Conservation (phyloP, 2,888 invertebrate genomes). For the Fragum sueziense region DNA sequence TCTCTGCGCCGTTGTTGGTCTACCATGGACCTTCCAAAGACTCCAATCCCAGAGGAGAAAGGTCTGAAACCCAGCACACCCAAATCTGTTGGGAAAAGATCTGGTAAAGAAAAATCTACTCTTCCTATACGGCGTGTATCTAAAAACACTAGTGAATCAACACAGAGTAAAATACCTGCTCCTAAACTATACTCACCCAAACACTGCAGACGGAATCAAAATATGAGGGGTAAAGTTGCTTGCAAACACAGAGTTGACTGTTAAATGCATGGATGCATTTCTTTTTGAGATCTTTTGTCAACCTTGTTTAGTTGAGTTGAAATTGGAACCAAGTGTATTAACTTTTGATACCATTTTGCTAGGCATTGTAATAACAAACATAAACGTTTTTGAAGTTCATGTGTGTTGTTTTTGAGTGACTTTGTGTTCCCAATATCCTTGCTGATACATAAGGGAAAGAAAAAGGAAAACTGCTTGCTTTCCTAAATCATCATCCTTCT, state of each 20-base stretch:
- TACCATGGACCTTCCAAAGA: slow-evolving; percentile 67
- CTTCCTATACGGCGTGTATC: slow-evolving; percentile 37
- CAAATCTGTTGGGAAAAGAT: slow-evolving; percentile 30
- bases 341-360: neutral
- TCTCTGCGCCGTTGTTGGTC: slow-evolving; percentile 70
- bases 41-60: slow-evolving; percentile 67
- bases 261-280: slow-evolving; percentile 14
- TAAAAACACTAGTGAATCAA: slow-evolving; percentile 32
- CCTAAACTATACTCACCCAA: slow-evolving; percentile 46
- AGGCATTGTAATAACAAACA: neutral
- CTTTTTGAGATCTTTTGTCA: neutral
- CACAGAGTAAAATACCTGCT: slow-evolving; percentile 64
- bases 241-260: slow-evolving; percentile 20
- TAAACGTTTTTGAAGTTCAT: neutral
- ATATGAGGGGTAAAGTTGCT: slow-evolving; percentile 64
- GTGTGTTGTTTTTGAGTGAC: neutral
- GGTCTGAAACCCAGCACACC: slow-evolving; percentile 24
- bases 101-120: slow-evolving; percentile 51
- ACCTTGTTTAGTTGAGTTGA: neutral
- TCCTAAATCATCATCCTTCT: too few relatives aligned
- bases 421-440: too few relatives aligned
- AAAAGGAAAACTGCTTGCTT: too few relatives aligned
- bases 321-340: neutral
- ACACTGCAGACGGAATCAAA: slow-evolving; percentile 46
- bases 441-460: too few relatives aligned